Base-by-base conservation (phyloP, 2,888 invertebrate species). In the Notodonta ziczac region DNA sequence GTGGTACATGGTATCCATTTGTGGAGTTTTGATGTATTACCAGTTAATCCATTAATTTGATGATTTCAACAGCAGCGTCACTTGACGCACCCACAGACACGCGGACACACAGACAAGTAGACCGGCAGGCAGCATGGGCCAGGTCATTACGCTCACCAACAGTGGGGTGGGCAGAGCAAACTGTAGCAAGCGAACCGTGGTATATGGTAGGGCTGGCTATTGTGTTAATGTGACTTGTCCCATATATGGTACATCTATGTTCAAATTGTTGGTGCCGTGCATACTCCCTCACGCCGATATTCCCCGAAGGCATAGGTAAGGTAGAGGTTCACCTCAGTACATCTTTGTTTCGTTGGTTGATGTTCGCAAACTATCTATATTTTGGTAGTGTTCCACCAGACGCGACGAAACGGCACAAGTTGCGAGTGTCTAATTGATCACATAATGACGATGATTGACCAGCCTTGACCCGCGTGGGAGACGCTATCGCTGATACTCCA, bases 381-480 rank as follows among this genome's bases (percentile, higher is more conserved):
- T 24, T 24, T 24, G 24, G 24, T 24, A 46, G 32, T 51, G 53
- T 53, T 24, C 24, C 24, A 35, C 13, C 35, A 10, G 35, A 2
- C 32, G 13, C 35, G 35, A 9, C 53, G 35, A 7, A 12, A 3
- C 6, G 56, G 10, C 8, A 14, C 44, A 12, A 4, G 56, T 5
- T 24, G 56, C 56, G 56, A 56, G 56, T 44, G 12, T 42, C 44
- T 56, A 56, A 44, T 44, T 56, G 56, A 24, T 56, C 56, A 14
- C 9, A 13, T 54, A 54, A 56, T 56, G 44, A 24, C 5, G 24
- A 56, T 24, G 44, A 56, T 12, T 42, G 24, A 12, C 9, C 61
- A 60, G 67, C 81, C 81, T 77, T 80, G 80, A 79, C 78, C 72
- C 74, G 72, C 61, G 74, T 64, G 71, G 65, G 71, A 66, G 59